Conservation (phyloP, 1,140 invertebrate species). For the Theocolax elegans region DNA sequence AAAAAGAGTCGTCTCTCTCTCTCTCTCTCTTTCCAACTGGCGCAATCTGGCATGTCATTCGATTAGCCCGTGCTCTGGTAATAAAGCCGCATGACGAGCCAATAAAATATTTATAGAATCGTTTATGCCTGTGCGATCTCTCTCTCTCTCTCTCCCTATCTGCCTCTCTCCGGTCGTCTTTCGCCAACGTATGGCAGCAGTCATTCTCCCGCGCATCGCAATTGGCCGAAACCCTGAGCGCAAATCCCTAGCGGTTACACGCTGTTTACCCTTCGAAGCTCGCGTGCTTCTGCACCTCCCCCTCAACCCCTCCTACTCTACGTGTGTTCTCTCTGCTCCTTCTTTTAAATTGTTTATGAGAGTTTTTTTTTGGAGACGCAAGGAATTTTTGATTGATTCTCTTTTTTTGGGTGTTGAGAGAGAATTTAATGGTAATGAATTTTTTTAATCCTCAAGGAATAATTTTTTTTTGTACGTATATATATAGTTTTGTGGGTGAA, state of each 20-base stretch:
- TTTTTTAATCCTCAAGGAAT: too few relatives aligned
- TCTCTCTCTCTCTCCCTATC: neutral
- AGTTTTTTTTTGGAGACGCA: too few relatives aligned
- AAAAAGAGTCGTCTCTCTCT: too few relatives aligned
- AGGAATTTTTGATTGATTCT: too few relatives aligned
- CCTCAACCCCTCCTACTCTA: slow-evolving; percentile 12
- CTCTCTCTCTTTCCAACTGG: too few relatives aligned
- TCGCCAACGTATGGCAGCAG: neutral
- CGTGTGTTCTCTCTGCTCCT: too few relatives aligned
- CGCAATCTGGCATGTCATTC: slow-evolving; percentile 49
- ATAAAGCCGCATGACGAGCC: slow-evolving; percentile 64
- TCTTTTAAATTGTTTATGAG: too few relatives aligned
- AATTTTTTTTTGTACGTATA: too few relatives aligned
- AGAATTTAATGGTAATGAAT: too few relatives aligned
- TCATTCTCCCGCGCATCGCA: neutral
- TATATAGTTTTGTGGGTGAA: too few relatives aligned
- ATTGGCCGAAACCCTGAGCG: slow-evolving; percentile 7
- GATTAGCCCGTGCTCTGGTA: slow-evolving; percentile 49
- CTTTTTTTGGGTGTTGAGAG: too few relatives aligned
- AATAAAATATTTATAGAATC: slow-evolving; percentile 67
- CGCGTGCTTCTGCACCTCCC: slow-evolving; percentile 18
- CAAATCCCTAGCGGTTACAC: slow-evolving; percentile 62
- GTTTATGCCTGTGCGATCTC: slow-evolving; percentile 46
- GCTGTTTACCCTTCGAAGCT: slow-evolving; percentile 59
- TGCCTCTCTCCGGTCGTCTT: neutral